A percentile compares a stretch with the other conserved stretches of the same genome.
phyloP scores from a whole-genome alignment of 2,888 invertebrate genomes.

The Hermaeophaga mercurialis region DNA sequence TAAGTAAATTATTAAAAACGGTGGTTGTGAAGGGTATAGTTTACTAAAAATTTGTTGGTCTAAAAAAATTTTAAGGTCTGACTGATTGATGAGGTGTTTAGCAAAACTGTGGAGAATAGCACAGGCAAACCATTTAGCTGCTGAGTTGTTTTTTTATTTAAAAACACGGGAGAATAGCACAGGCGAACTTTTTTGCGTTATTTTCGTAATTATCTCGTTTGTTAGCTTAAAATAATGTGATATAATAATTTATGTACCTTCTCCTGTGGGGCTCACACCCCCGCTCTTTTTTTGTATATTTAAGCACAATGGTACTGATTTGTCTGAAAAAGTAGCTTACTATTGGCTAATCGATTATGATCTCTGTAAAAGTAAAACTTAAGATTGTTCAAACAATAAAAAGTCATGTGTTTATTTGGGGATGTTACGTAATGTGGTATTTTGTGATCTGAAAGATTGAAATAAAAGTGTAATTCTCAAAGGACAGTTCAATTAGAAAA shows the following conservation, averaged over 20 bases:
- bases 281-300: conserved; percentile 42
- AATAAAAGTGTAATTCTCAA: neutral
- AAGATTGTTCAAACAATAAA: conserved; percentile 28
- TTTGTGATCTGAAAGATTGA: neutral
- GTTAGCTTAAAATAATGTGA: conserved; percentile 51
- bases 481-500: neutral
- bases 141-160: neutral
- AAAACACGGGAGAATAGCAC: conserved; percentile 32
- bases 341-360: conserved; percentile 48
- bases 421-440: conserved; percentile 12
- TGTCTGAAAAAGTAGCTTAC: conserved; percentile 48
- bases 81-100: too few relatives aligned
- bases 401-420: conserved; percentile 32
- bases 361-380: conserved; percentile 42
- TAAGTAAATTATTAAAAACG: too few relatives aligned
- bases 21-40: too few relatives aligned
- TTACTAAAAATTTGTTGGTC: too few relatives aligned
- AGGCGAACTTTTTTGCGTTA: conserved; percentile 38
- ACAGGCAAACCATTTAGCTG: too few relatives aligned
- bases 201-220: conserved; percentile 42
- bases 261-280: conserved; percentile 34
- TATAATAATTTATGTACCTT: conserved; percentile 50
- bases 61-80: too few relatives aligned
- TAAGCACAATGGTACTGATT: conserved; percentile 52
- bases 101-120: too few relatives aligned